Evolutionary conservation across 1,140 invertebrate species (phyloP), one percentile per base, ranked within the genome.

Genomic region (Penaeus vannamei): DNA sequence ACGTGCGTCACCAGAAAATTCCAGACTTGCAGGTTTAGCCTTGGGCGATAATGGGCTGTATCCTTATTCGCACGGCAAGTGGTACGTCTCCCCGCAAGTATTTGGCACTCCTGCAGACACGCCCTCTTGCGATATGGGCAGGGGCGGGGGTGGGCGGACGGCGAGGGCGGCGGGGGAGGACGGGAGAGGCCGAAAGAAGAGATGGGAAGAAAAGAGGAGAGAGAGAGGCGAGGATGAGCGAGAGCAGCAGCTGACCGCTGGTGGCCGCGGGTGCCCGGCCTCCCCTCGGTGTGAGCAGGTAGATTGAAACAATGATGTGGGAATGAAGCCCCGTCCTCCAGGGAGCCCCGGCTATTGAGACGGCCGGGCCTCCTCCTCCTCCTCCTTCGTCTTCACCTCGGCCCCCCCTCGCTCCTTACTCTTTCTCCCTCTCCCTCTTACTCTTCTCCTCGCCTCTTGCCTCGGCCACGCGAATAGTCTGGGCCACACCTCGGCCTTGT

Each of bases 301-400:
- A 87, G 86, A 87, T 87, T 87, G 86, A 87, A 81, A 87, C 86
- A 82, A 87, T 87, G 86, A 81, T 66, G 86, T 82, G 86, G 46
- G 79, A 79, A 87, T 87, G 86, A 82, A 82, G 79, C 20, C 20
- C 32, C n/a, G 12, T 20, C 20, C 77, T 60, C 79, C 61, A 59
- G 77, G 62, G 86, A 82, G 59, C 26, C 85, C 53, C 22, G 26
- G 84, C 84, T 85, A 85, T 81, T 81, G 72, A 79, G 53, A 69
- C 77, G 23, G 62, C 36, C 32, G n/a, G 61, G 26, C 77, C 29
- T 64, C n/a, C 86, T 61, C 53, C 17, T 61, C 77, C 36, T 46
- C 61, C 32, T 53, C 53, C 46, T 53, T 14, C 53, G 53, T 53
- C 53, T 53, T 53, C 53, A 12, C 53, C 53, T 53, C 53, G 12